These are phyloP conservation scores for Sussaba pulchella DNA, from an alignment of 2,888 invertebrate species.

Conservation along the genomic window DNA sequence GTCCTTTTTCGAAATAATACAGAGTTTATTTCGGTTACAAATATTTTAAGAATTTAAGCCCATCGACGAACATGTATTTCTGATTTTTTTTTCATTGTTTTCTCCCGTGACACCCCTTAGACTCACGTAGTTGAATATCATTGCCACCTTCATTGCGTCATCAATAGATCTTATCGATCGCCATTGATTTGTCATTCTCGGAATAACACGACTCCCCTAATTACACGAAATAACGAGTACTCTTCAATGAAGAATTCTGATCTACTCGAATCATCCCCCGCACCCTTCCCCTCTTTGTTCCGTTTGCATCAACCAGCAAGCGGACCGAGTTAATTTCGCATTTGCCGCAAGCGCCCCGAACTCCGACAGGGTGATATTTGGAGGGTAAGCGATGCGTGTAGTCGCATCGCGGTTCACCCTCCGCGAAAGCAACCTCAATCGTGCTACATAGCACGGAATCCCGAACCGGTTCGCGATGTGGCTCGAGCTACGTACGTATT, in stretches of 20 bases:
- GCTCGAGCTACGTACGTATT: conserved; percentile 44
- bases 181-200: neutral
- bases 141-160: neutral
- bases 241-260: neutral
- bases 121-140: neutral
- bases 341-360: conserved; percentile 64
- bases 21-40: no score
- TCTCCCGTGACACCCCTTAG: neutral
- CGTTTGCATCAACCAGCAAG: conserved; percentile 41
- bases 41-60: no score
- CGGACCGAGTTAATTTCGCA: conserved; percentile 66
- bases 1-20: no score
- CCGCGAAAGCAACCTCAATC: conserved; percentile 59
- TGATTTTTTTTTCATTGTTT: neutral
- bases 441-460: conserved; percentile 34
- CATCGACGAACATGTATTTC: neutral
- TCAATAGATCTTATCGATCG: neutral
- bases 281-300: conserved; percentile 9
- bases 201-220: neutral
- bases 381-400: conserved; percentile 78
- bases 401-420: conserved; percentile 69
- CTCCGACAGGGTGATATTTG: conserved; percentile 70
- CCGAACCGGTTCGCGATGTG: conserved; percentile 30
- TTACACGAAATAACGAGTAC: neutral
- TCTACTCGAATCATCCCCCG: neutral